Percentiles rank a stretch among this genome's conserved stretches.
Evolutionary conservation across 2,797 vertebrate species (phyloP).

Genomic region (Gymnothorax reevesii): DNA sequence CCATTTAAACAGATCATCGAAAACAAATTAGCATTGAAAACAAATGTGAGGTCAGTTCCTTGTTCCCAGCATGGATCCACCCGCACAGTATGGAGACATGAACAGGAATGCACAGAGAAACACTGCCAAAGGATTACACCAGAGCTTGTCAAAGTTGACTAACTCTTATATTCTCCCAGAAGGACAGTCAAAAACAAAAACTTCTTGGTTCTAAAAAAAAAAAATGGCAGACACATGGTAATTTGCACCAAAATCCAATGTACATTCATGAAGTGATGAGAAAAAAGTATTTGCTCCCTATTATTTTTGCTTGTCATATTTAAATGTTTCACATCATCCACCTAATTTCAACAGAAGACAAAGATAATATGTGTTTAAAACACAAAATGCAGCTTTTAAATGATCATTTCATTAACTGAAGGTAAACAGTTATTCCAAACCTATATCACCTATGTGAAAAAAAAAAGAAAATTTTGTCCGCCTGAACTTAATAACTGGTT

Average conservation of each 20-base stretch:
- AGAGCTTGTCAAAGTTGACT: slow-evolving; percentile 28
- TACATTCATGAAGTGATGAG: too few relatives aligned
- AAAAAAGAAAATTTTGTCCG: too few relatives aligned
- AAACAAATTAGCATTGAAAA: slow-evolving; percentile 20
- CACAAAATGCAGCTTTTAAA: too few relatives aligned
- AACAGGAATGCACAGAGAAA: slow-evolving; percentile 22
- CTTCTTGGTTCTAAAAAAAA: slow-evolving; percentile 22
- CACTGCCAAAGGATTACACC: slow-evolving; percentile 33
- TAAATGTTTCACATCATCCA: too few relatives aligned
- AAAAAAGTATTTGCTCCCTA: too few relatives aligned
- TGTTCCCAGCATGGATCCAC: slow-evolving; percentile 11
- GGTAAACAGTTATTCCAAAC: too few relatives aligned
- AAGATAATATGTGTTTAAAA: too few relatives aligned
- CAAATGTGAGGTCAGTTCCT: background rate
- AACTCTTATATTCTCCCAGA: slow-evolving; percentile 23
- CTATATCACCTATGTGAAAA: too few relatives aligned
- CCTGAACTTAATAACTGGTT: too few relatives aligned
- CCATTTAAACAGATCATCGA: slow-evolving; percentile 12
- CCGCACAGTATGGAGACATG: slow-evolving; percentile 32
- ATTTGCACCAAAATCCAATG: slow-evolving; percentile 14
- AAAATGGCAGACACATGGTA: background rate
- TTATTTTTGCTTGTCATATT: too few relatives aligned
- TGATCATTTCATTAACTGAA: too few relatives aligned
- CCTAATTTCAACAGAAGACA: too few relatives aligned
- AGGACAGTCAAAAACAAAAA: slow-evolving; percentile 23